Evolutionary conservation across 2,888 invertebrate genomes (phyloP).

Genomic region (Himalopsyche japonica): DNA sequence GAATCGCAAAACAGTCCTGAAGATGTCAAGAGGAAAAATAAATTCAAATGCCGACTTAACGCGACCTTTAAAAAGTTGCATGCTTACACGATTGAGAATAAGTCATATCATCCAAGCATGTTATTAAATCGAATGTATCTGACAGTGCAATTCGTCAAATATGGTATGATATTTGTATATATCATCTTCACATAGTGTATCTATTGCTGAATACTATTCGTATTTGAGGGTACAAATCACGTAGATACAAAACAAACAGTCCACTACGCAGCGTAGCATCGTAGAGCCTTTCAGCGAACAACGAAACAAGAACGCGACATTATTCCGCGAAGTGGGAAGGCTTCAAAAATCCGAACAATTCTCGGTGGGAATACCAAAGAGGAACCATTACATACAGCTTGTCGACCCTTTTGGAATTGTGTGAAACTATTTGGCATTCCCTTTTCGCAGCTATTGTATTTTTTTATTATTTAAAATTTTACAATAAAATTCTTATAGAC

Average conservation of each 20-base stretch:
- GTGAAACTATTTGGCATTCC: not conserved
- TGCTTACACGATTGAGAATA: too few species aligned
- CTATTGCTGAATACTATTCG: not conserved
- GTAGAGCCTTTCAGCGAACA: not conserved
- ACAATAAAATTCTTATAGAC: too few species aligned
- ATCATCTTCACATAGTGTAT: not conserved
- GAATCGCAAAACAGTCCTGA: too few species aligned
- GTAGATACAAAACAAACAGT: not conserved
- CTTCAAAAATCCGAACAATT: not conserved
- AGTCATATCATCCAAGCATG: not conserved
- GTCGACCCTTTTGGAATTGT: not conserved
- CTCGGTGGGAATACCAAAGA: not conserved
- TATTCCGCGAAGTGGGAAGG: not conserved
- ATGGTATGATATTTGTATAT: not conserved
- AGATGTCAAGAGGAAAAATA: too few species aligned
- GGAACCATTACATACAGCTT: not conserved
- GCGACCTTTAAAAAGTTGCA: too few species aligned
- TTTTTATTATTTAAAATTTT: too few species aligned
- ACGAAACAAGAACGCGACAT: not conserved
- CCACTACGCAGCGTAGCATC: not conserved
- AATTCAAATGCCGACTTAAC: too few species aligned
- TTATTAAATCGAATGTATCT: not conserved
- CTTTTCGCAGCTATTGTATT: too few species aligned
- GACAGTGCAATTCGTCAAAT: not conserved
- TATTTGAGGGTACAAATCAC: not conserved